phyloP scores from a whole-genome alignment of 2,113 vertebrate species.

The Narcine bancroftii region DNA sequence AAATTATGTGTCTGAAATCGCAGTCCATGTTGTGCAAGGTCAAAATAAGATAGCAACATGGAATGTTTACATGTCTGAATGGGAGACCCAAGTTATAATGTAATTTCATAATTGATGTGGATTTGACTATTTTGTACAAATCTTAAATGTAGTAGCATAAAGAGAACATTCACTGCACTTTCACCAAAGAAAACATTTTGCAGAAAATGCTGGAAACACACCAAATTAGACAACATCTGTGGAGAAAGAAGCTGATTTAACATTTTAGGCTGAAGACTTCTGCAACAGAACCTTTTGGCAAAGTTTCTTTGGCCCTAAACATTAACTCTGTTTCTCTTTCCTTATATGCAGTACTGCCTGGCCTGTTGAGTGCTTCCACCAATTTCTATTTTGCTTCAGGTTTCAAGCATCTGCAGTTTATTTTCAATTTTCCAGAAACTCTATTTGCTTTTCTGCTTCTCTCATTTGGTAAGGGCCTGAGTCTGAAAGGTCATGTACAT shows the following conservation, averaged over 20 bases:
- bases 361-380: too few species aligned
- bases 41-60: background rate
- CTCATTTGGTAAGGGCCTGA: background rate
- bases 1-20: background rate
- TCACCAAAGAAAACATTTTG: background rate
- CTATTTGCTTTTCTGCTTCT: conserved; percentile 16
- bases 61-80: background rate
- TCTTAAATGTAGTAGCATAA: background rate
- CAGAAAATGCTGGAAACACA: too few species aligned
- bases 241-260: too few species aligned
- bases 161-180: background rate
- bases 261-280: too few species aligned
- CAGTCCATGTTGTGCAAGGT: background rate
- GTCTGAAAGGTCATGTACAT: conserved; percentile 3
- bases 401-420: too few species aligned
- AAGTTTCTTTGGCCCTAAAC: too few species aligned
- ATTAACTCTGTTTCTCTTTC: too few species aligned
- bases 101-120: background rate
- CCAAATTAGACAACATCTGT: too few species aligned
- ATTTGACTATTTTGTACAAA: background rate
- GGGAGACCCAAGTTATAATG: background rate
- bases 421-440: background rate
- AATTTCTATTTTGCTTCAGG: too few species aligned
- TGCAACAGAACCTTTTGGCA: too few species aligned
- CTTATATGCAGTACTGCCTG: too few species aligned